Base-by-base conservation (phyloP, 1,140 invertebrate species). In the Frieseomelitta varia region DNA sequence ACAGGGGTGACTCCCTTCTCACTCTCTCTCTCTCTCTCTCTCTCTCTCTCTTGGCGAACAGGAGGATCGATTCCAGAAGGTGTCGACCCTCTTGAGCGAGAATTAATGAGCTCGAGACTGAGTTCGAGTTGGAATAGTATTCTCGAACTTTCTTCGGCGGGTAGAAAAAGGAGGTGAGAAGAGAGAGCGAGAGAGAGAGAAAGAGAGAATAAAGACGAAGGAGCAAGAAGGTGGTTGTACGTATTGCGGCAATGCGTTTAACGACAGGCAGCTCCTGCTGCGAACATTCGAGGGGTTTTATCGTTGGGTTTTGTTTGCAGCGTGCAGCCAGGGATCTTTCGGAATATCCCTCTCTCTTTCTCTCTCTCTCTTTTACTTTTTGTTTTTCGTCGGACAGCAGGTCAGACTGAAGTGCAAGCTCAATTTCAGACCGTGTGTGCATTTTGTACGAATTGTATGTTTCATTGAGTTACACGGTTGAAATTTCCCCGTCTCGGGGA, bases 51-150 rank as follows among this genome's bases (percentile, higher is more conserved):
- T 47, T 6, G 39, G 39, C 39, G 39, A 47, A 47, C 39, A 4
- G 15, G 4, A 11, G 24, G 39, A 77, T 77, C 74, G 74, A 77
- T 77, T 19, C 58, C 39, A 14, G 58, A 47, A 63, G 61, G 74
- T 77, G 74, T 77, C 58, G 56, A n/a, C 56, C 56, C 74, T 61
- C 74, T 77, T 34, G 58, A 77, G 39, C 17, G 30, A 15, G 74
- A 77, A 77, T 77, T 77, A 77, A 77, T 21, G 74, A 77, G 74
- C 74, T 77, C 74, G 30, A 75, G 74, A 61, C 24, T 3, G 58
- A 15, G 30, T 77, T 77, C 74, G 4, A 77, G 34, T 63, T 47
- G 34, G 34, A 76, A 61, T 65, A 65, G 34, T 65, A 65, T 76
- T 76, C 74, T 24, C 74, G 14, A 47, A 76, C 30, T 76, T 61